These are phyloP conservation scores for Taurulus bubalis DNA, from an alignment of 2,113 vertebrate genomes.

Conservation along the genomic window DNA sequence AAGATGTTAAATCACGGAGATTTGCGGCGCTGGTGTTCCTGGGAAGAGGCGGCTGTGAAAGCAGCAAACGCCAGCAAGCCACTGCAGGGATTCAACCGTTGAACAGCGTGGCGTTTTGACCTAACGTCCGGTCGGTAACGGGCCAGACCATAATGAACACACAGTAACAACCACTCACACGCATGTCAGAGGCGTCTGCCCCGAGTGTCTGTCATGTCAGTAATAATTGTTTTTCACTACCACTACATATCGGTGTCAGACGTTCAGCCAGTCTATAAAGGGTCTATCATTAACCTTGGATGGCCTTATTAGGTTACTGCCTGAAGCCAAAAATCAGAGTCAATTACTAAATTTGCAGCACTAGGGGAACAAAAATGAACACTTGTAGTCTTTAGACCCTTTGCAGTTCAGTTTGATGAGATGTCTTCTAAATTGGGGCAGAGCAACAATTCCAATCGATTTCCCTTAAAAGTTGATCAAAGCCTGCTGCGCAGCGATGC, in stretches of 20 bases:
- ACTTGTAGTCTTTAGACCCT: slow-evolving; percentile 70
- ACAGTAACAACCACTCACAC: slow-evolving; percentile 35
- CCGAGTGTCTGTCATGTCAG: slow-evolving; percentile 69
- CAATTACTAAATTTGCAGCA: slow-evolving; percentile 83
- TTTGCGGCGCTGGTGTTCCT: slow-evolving; percentile 75
- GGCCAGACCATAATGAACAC: slow-evolving; percentile 13
- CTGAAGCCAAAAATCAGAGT: slow-evolving; percentile 81
- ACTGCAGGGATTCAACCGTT: slow-evolving; percentile 26
- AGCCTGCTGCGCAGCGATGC: slow-evolving; percentile 40
- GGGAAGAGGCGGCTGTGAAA: slow-evolving; percentile 65
- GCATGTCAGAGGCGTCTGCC: slow-evolving; percentile 68
- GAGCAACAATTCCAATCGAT: slow-evolving; percentile 71
- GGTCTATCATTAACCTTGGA: slow-evolving; percentile 86
- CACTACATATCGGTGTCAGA: slow-evolving; percentile 80
- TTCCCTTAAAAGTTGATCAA: slow-evolving; percentile 71
- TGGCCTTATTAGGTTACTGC: slow-evolving; percentile 87
- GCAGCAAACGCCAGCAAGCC: slow-evolving; percentile 36
- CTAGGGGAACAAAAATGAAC: slow-evolving; percentile 72
- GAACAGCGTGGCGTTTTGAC: slow-evolving; percentile 31
- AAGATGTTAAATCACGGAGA: slow-evolving; percentile 81
- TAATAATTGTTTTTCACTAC: slow-evolving; percentile 76
- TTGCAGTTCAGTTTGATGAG: slow-evolving; percentile 68
- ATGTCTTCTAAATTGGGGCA: slow-evolving; percentile 74
- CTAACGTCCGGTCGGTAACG: not conserved
- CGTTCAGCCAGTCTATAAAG: slow-evolving; percentile 83